Conservation (phyloP, 2,113 vertebrate genomes). For the Dipodomys spectabilis region DNA sequence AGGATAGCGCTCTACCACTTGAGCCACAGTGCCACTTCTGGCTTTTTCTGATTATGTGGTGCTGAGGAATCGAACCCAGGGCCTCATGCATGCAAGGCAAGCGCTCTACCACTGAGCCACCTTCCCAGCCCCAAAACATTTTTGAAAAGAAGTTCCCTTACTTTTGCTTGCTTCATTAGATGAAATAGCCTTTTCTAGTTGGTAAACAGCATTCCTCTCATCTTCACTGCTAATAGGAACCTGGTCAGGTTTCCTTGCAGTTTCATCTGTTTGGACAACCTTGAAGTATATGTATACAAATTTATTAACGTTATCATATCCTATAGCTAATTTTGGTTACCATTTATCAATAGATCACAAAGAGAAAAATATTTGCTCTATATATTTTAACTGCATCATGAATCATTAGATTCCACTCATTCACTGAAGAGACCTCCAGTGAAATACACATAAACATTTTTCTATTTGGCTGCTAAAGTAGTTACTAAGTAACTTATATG, state of each 20-base stretch:
- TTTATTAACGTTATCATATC: constrained; percentile 34
- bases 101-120: too few species aligned
- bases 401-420: background rate
- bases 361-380: background rate
- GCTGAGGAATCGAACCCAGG: too few species aligned
- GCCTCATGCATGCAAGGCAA: too few species aligned
- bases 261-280: constrained; percentile 97
- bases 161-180: constrained; percentile 89
- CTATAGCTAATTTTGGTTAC: background rate
- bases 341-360: background rate
- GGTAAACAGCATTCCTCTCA: constrained; percentile 93
- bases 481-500: background rate
- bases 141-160: constrained; percentile 82
- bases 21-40: too few species aligned
- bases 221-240: constrained; percentile 95
- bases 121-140: background rate
- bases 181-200: constrained; percentile 91
- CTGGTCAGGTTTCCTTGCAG: constrained; percentile 93
- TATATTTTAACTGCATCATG: background rate
- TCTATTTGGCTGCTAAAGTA: background rate
- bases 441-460: constrained; percentile 25
- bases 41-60: too few species aligned
- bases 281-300: constrained; percentile 76
- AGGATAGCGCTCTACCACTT: too few species aligned
- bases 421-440: background rate